These are phyloP conservation scores for Steatocranus sp. DNA, from an alignment of 2,797 vertebrate species.

Conservation along the genomic window DNA sequence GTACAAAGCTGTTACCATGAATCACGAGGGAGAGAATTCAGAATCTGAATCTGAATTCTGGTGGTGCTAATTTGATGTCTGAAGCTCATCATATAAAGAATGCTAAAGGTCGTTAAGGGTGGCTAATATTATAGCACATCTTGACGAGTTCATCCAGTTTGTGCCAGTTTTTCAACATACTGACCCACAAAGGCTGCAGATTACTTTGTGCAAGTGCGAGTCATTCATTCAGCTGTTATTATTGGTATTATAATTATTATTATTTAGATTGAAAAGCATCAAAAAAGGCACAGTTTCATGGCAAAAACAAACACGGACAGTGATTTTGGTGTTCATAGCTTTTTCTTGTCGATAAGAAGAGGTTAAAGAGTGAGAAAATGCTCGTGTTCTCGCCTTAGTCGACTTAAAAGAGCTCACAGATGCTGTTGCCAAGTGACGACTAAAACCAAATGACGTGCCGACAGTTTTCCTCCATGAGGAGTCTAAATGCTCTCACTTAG, in stretches of 20 bases:
- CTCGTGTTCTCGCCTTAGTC: neutral
- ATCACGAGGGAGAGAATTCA: neutral
- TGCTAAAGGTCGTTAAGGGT: neutral
- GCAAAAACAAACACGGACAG: neutral
- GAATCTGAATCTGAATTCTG: neutral
- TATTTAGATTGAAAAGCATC: neutral
- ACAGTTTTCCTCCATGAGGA: neutral
- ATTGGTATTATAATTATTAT: neutral
- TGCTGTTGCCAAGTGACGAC: neutral
- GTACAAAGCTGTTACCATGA: neutral
- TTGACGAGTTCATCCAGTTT: neutral
- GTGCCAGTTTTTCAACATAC: neutral
- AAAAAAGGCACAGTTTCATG: neutral
- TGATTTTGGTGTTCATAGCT: neutral
- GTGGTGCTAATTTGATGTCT: neutral
- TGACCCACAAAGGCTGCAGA: neutral
- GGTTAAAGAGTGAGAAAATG: neutral
- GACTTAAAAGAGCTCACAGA: neutral
- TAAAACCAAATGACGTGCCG: neutral
- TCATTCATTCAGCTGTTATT: neutral
- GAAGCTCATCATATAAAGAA: neutral
- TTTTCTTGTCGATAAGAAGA: neutral
- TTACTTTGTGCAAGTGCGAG: neutral
- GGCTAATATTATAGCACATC: neutral
- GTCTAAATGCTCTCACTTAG: neutral